Evolutionary conservation across 2,797 vertebrate genomes (phyloP).

Genomic region (Hirundo rustica): DNA sequence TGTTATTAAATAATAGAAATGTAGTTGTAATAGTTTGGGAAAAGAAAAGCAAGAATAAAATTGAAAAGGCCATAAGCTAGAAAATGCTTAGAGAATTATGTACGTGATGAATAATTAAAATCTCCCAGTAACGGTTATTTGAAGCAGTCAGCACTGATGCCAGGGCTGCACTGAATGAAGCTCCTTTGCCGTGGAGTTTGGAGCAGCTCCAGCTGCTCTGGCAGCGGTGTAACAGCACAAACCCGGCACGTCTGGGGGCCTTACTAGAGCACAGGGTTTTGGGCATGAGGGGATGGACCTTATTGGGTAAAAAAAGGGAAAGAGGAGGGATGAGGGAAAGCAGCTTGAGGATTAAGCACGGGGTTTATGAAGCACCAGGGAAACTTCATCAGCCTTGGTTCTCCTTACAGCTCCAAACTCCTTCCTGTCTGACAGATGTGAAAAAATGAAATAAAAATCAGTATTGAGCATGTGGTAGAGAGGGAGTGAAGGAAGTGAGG

Average conservation of each 20-base stretch:
- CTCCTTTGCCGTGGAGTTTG: background rate
- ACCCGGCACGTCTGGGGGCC: rapidly evolving
- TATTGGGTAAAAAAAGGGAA: background rate
- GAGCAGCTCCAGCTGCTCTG: background rate
- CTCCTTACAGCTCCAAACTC: background rate
- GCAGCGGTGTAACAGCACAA: background rate
- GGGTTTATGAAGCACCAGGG: rapidly evolving
- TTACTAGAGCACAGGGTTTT: background rate
- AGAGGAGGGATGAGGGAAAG: background rate
- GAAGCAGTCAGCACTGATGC: background rate
- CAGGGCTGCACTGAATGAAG: background rate
- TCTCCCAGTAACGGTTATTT: background rate
- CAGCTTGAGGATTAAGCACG: background rate
- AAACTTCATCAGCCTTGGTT: background rate
- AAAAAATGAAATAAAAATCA: background rate
- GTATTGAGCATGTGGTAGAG: background rate
- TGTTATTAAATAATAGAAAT: background rate
- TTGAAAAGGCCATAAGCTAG: background rate
- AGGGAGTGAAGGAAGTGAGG: background rate
- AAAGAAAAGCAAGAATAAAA: background rate
- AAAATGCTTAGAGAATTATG: background rate
- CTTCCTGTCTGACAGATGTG: background rate
- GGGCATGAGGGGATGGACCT: background rate
- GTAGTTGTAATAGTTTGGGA: background rate
- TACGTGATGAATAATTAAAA: background rate